Evolutionary conservation across 1,140 invertebrate species (phyloP).

Genomic region (Drosophila parvula): DNA sequence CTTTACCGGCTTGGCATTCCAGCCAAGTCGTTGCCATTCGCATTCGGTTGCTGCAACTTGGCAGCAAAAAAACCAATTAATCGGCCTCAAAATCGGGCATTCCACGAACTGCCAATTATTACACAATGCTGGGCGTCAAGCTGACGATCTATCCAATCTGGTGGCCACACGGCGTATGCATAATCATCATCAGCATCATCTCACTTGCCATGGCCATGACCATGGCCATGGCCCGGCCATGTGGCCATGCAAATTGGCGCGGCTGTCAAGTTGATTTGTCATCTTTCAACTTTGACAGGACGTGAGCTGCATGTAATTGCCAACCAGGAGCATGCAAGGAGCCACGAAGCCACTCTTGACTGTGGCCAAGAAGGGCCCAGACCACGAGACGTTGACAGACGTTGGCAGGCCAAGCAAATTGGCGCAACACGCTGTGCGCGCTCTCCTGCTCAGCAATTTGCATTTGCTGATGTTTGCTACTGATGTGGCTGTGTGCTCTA

Average conservation of each 20-base stretch:
- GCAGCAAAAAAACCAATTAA: constrained; percentile 64
- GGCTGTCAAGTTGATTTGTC: constrained; percentile 81
- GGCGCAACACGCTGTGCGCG: constrained; percentile 65
- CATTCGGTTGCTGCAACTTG: constrained; percentile 8
- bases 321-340: constrained; percentile 33
- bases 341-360: constrained; percentile 24
- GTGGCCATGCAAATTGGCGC: constrained; percentile 76
- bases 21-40: constrained; percentile 1
- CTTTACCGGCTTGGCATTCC: constrained; percentile 36
- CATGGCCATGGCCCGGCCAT: constrained; percentile 51
- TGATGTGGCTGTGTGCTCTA: constrained; percentile 1
- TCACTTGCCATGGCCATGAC: constrained; percentile 17
- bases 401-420: constrained; percentile 77
- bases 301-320: constrained; percentile 79
- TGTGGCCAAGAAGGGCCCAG: constrained; percentile 34
- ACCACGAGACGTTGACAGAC: constrained; percentile 63
- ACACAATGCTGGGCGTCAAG: constrained; percentile 76
- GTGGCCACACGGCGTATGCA: constrained; percentile 40
- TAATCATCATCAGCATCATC: constrained; percentile 56
- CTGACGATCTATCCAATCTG: constrained; percentile 26
- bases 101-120: constrained; percentile 81
- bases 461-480: constrained; percentile 47
- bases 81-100: constrained; percentile 69
- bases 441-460: constrained; percentile 36
- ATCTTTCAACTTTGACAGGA: constrained; percentile 82